phyloP scores from a whole-genome alignment of 1,140 invertebrate species.

The Dendroctonus valens region DNA sequence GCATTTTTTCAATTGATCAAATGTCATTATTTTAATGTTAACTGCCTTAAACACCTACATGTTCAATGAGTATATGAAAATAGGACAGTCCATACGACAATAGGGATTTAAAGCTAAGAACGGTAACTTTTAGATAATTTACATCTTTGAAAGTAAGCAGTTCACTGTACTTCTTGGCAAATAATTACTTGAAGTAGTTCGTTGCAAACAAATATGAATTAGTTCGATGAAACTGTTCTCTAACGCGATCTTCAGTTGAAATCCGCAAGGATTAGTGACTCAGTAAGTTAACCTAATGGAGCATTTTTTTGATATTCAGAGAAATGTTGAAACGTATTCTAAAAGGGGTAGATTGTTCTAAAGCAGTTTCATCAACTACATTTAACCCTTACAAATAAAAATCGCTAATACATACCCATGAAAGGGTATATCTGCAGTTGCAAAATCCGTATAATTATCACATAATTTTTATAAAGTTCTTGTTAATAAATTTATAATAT shows the following conservation, averaged over 20 bases:
- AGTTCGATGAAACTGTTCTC: constrained; percentile 2
- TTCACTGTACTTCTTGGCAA: constrained; percentile 11
- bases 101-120: constrained; percentile 31
- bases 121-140: constrained; percentile 16
- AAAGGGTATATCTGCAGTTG: background rate
- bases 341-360: background rate
- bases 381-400: constrained; percentile 2
- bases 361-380: background rate
- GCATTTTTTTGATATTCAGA: too few species aligned
- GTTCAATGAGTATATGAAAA: constrained; percentile 4
- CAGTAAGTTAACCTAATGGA: too few species aligned
- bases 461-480: constrained; percentile 16
- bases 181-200: constrained; percentile 12
- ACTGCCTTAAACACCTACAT: too few species aligned
- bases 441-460: constrained; percentile 17
- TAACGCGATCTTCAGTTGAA: too few species aligned
- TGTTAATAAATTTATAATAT: constrained; percentile 5
- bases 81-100: constrained; percentile 16
- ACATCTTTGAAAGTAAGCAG: constrained; percentile 12
- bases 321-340: too few species aligned
- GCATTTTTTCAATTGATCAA: too few species aligned
- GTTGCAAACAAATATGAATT: constrained; percentile 17
- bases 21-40: background rate
- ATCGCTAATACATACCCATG: background rate
- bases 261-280: too few species aligned